A percentile compares a stretch with the other conserved stretches of the same genome.
Evolutionary conservation across 2,797 vertebrate genomes (phyloP).

Genomic region (Gobio occitaniae): DNA sequence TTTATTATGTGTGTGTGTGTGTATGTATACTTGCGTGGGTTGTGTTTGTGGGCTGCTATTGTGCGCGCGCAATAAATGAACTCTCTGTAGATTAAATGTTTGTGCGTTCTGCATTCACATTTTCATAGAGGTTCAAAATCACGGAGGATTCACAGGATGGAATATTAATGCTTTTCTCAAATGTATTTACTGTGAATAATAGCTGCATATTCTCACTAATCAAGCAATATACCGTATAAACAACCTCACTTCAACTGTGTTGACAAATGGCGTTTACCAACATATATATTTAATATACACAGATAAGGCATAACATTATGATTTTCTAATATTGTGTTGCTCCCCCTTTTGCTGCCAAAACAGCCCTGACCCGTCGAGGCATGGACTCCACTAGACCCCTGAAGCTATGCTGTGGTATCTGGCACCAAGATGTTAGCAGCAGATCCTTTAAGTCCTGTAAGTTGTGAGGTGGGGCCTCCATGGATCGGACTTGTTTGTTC

Average conservation of each 20-base stretch:
- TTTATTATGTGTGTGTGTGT: constrained; percentile 57
- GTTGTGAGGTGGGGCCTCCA: too few relatives aligned
- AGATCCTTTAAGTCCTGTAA: too few relatives aligned
- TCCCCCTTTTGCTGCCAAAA: too few relatives aligned
- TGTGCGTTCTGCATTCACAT: neutral
- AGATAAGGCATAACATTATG: too few relatives aligned
- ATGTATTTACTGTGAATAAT: neutral
- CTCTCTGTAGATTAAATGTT: constrained; percentile 4
- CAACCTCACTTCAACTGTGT: neutral
- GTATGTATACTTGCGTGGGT: constrained; percentile 39
- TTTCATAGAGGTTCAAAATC: neutral
- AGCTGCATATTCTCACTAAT: neutral
- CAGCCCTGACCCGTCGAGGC: too few relatives aligned
- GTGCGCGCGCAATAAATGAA: constrained; percentile 8
- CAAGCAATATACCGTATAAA: neutral
- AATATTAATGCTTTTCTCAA: constrained; percentile 4
- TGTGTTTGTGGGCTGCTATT: neutral
- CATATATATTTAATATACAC: neutral
- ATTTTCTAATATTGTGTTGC: too few relatives aligned
- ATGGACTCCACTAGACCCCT: too few relatives aligned
- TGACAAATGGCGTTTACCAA: neutral
- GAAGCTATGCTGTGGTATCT: too few relatives aligned
- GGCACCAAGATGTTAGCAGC: too few relatives aligned
- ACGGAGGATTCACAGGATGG: neutral
- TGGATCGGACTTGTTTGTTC: too few relatives aligned